Evolutionary conservation across 2,797 vertebrate genomes (phyloP).

Genomic region (Ateles fusciceps): DNA sequence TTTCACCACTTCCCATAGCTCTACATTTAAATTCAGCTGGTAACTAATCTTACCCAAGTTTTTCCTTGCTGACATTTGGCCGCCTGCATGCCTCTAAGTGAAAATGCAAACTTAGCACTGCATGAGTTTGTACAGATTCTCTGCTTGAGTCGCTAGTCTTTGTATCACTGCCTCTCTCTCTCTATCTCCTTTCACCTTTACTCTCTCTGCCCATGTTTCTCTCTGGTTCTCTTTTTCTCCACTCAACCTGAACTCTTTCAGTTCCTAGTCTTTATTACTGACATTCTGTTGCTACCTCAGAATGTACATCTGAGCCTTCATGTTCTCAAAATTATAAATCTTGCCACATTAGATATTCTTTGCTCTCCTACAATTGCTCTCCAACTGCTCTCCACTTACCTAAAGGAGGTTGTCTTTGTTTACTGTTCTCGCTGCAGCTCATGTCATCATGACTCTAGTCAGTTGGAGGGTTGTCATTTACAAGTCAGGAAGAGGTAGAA

Average conservation of each 20-base stretch:
- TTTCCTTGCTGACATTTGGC: not conserved
- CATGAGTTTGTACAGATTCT: not conserved
- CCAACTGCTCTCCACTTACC: not conserved
- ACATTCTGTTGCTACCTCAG: not conserved
- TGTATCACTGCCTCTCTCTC: not conserved
- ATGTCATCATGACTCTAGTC: constrained; percentile 17
- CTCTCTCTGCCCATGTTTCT: not conserved
- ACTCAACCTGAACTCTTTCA: not conserved
- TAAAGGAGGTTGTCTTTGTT: constrained; percentile 33
- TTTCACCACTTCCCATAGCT: not conserved
- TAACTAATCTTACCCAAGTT: not conserved
- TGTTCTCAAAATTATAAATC: constrained; percentile 39
- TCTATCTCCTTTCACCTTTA: too few relatives aligned
- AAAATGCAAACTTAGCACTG: not conserved
- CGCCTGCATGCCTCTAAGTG: not conserved
- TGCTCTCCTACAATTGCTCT: not conserved
- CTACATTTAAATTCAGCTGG: not conserved
- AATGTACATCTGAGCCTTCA: not conserved
- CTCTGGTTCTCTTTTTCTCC: not conserved
- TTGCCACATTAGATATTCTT: constrained; percentile 7
- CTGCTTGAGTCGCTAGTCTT: not conserved
- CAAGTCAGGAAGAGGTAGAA: constrained; percentile 33
- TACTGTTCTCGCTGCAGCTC: not conserved
- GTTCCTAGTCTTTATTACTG: not conserved
- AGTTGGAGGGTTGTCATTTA: constrained; percentile 42